Evolutionary conservation across 1,140 invertebrate species (phyloP), one percentile per base, ranked within the genome.

Genomic region (Drosophila pachea): DNA sequence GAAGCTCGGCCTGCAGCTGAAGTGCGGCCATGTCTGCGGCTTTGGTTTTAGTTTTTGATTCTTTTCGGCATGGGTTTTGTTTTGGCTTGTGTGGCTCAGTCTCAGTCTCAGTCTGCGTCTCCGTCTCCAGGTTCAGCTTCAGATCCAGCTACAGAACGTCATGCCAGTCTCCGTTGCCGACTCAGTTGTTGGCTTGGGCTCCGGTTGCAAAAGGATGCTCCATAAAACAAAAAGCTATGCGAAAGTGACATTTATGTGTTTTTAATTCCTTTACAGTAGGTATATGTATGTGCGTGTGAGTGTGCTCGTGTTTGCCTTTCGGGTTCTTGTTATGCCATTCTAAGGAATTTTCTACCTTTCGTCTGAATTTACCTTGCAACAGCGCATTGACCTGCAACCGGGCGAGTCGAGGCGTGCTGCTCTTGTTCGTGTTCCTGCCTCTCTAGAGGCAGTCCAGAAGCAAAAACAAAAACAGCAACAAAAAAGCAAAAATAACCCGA

Each of bases 231-330:
- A 84, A 84, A 68, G 81, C 69, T 79, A 71, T 86, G 71, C 73
- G 66, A 86, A 86, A 79, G 81, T 79, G 79, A 84, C 76, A 84
- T 84, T 84, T 84, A 84, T 84, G 76, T 84, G 81, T 79, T 84
- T 84, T 84, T 84, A 86, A 84, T 84, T 79, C 79, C 73, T 75
- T 83, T 48, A n/a, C 40, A 56, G 50, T 64, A 40, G 52, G 36
- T 73, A 52, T 42, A 33, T 38, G 29, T 58, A 7, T 48, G n/a
- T 43, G 60, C 12, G 29, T 16, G 31, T 54, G 22, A 22, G 32
- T 53, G 14, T 43, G 14, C 7, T 6, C 14, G 42, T 14, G 6
- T 4, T 61, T 56, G 40, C 58, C 59, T 68, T 49, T 66, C 50
- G 59, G 50, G 55, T 16, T 50, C 45, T 58, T 81, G 60, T 54